phyloP scores from a whole-genome alignment of 2,113 vertebrate genomes.

The Lontra canadensis region DNA sequence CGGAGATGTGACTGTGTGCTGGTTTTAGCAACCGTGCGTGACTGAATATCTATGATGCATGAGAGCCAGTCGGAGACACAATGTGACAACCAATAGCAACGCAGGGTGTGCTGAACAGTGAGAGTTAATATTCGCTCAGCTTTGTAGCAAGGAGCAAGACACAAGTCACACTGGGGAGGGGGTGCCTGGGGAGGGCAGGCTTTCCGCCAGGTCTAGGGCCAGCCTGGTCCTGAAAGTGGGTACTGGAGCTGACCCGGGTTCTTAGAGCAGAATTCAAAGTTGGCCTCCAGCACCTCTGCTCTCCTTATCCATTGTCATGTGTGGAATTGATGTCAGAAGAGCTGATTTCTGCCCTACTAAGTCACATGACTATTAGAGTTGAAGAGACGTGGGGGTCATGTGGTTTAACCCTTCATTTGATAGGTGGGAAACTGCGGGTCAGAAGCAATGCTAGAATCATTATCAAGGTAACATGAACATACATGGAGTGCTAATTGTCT shows the following conservation, averaged over 20 bases:
- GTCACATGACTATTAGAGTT: neutral
- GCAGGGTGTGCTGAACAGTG: neutral
- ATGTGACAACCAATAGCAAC: constrained; percentile 4
- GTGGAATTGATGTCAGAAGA: neutral
- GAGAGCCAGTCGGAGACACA: constrained; percentile 47
- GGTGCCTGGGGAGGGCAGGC: neutral
- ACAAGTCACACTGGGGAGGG: neutral
- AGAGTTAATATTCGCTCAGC: constrained; percentile 27
- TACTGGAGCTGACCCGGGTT: neutral
- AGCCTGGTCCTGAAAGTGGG: neutral
- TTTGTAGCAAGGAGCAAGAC: neutral
- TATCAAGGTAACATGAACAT: neutral
- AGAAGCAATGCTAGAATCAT: neutral
- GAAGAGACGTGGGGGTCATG: neutral
- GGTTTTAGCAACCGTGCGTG: neutral
- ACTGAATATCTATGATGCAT: constrained; percentile 3
- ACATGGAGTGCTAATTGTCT: neutral
- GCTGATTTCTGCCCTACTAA: neutral
- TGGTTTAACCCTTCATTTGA: neutral
- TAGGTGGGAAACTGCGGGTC: neutral
- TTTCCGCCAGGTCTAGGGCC: neutral
- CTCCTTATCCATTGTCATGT: neutral
- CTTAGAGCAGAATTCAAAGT: neutral
- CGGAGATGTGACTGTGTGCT: neutral
- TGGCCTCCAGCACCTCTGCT: neutral